phyloP scores from a whole-genome alignment of 2,113 vertebrate genomes.

The Catharus fuscescens region DNA sequence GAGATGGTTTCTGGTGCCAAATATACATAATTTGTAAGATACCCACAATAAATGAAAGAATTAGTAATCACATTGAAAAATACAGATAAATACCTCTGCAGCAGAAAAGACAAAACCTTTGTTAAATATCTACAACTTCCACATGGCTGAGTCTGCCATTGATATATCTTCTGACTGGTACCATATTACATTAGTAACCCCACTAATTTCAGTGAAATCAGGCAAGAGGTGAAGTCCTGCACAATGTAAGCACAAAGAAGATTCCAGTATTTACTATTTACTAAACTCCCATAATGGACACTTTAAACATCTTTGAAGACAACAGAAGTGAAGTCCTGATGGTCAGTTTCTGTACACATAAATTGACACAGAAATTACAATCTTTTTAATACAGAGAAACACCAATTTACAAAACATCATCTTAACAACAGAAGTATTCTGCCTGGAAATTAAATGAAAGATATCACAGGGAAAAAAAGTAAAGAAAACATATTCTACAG shows the following conservation, averaged over 20 bases:
- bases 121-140: conserved; percentile 1
- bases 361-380: not conserved
- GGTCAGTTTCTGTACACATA: not conserved
- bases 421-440: not conserved
- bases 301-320: not conserved
- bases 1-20: not conserved
- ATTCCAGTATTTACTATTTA: not conserved
- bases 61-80: not conserved
- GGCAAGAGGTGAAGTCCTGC: not conserved
- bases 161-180: not conserved
- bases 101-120: conserved; percentile 3
- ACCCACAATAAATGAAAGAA: not conserved
- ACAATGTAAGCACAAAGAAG: not conserved
- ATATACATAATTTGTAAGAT: not conserved
- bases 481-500: not conserved
- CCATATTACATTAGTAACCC: not conserved
- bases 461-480: not conserved
- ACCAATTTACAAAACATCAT: not conserved
- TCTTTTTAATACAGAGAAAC: not conserved
- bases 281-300: not conserved
- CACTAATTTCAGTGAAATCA: conserved; percentile 20
- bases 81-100: not conserved
- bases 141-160: not conserved
- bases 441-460: not conserved
- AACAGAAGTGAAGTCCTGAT: not conserved